A percentile compares a stretch with the other conserved stretches of the same genome.
phyloP scores from a whole-genome alignment of 2,888 invertebrate species.

The Cylindroiulus punctatus region DNA sequence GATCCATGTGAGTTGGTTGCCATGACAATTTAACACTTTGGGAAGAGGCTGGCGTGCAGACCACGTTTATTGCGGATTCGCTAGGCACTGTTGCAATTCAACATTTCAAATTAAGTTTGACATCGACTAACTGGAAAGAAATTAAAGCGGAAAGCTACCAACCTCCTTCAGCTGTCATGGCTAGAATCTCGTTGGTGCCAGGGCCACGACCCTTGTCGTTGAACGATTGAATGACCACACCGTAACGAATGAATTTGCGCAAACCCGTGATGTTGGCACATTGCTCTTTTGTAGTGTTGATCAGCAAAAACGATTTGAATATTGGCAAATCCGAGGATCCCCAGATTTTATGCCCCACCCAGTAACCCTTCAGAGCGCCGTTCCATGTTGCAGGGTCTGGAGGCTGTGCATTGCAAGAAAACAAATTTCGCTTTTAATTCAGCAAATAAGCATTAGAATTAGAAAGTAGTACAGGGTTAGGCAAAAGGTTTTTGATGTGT shows the following conservation, averaged over 20 bases:
- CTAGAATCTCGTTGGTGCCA: constrained; percentile 52
- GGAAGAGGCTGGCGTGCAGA: constrained; percentile 56
- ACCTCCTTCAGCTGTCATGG: constrained; percentile 58
- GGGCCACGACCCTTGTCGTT: constrained; percentile 57
- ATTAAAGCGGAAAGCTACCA: constrained; percentile 3
- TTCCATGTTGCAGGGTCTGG: constrained; percentile 90
- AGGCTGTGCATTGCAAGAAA: constrained; percentile 68
- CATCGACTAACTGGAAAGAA: background rate
- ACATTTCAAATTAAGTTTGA: constrained; percentile 40
- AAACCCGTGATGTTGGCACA: constrained; percentile 56
- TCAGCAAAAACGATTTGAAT: constrained; percentile 50
- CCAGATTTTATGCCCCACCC: constrained; percentile 83
- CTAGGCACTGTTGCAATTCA: constrained; percentile 51
- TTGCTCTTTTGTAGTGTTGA: background rate
- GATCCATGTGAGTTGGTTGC: constrained; percentile 90
- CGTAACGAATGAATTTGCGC: constrained; percentile 56
- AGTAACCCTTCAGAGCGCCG: constrained; percentile 89
- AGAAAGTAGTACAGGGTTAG: background rate
- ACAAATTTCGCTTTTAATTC: background rate
- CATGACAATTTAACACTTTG: constrained; percentile 83
- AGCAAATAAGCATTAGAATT: background rate
- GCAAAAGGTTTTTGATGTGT: background rate
- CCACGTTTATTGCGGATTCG: constrained; percentile 55
- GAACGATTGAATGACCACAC: constrained; percentile 55
- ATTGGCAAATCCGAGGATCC: constrained; percentile 53